phyloP scores from a whole-genome alignment of 2,888 invertebrate species.

The Coecobrya sp. region DNA sequence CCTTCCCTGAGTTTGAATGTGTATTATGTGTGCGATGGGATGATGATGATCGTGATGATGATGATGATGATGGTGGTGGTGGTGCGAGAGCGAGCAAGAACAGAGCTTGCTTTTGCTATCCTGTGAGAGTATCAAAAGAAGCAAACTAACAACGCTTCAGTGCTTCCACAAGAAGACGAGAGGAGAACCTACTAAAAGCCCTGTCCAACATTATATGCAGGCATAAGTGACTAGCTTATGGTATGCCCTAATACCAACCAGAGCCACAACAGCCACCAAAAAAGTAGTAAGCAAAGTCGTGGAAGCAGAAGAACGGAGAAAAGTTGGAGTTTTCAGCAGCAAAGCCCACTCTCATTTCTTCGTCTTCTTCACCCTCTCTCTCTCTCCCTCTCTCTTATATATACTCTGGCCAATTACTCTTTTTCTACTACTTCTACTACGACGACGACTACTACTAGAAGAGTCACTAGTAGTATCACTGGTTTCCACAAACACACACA shows the following conservation, averaged over 20 bases:
- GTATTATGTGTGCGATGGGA: conserved; percentile 28
- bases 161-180: conserved; percentile 78
- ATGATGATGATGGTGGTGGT: conserved; percentile 67
- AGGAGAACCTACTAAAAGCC: conserved; percentile 75
- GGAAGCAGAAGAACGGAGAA: conserved; percentile 78
- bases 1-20: conserved; percentile 25
- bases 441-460: conserved; percentile 44
- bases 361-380: conserved; percentile 39
- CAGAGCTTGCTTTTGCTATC: conserved; percentile 49
- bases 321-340: conserved; percentile 74
- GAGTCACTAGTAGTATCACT: conserved; percentile 71
- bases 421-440: conserved; percentile 49
- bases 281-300: conserved; percentile 17
- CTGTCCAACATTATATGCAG: conserved; percentile 78
- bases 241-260: conserved; percentile 64
- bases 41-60: conserved; percentile 43
- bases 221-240: conserved; percentile 80
- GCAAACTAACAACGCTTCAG: conserved; percentile 77
- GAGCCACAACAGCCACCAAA: conserved; percentile 75
- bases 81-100: conserved; percentile 55
- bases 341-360: conserved; percentile 72
- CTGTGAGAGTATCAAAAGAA: conserved; percentile 47
- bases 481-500: conserved; percentile 65
- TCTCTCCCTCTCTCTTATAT: conserved; percentile 40
- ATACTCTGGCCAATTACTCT: conserved; percentile 79